Conservation (phyloP, 2,888 invertebrate genomes). For the Phyllotreta striolata region DNA sequence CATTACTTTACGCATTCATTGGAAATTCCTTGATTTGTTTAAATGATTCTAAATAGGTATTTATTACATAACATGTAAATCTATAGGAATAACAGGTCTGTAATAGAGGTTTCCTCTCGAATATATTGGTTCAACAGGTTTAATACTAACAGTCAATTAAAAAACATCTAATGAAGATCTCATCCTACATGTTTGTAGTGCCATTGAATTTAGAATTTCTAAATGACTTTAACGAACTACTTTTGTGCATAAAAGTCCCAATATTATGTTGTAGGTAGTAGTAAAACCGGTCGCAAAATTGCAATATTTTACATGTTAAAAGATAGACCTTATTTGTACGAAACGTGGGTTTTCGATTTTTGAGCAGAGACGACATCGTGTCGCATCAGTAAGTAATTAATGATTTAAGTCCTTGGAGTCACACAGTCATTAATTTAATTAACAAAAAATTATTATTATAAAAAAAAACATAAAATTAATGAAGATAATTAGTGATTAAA, state of each 20-base stretch:
- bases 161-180: conserved; percentile 39
- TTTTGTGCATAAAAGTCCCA: conserved; percentile 35
- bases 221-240: conserved; percentile 48
- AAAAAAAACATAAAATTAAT: too few species aligned
- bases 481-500: too few species aligned
- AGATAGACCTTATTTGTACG: conserved; percentile 55
- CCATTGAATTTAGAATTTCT: conserved; percentile 38
- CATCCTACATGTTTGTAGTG: conserved; percentile 38
- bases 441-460: too few species aligned
- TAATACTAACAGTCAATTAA: too few species aligned
- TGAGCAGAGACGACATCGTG: conserved; percentile 13
- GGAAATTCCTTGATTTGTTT: too few species aligned
- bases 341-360: conserved; percentile 52
- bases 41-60: too few species aligned
- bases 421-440: background rate
- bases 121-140: too few species aligned
- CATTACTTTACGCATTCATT: too few species aligned
- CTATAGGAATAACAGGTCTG: too few species aligned
- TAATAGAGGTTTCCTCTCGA: too few species aligned
- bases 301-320: conserved; percentile 56
- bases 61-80: too few species aligned
- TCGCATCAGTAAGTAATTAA: too few species aligned
- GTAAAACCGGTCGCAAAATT: conserved; percentile 58
- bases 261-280: conserved; percentile 50
- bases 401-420: background rate